Evolutionary conservation across 2,113 vertebrate genomes (phyloP).

Genomic region (rabbit (Oryctolagus cuniculus)): mOryCun1.1 NC_091445.1:9949501-9950000

Average conservation of each 20-base stretch:
- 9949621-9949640: not conserved
- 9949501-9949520: not conserved
- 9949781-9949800: not conserved
- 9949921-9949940: not conserved
- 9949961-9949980: not conserved
- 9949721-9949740: not conserved
- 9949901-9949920: conserved; percentile 28
- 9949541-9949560: not conserved
- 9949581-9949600: not conserved
- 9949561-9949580: not conserved
- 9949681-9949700: not conserved
- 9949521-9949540: not conserved
- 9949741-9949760: not conserved
- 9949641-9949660: conserved; percentile 2
- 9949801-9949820: conserved; percentile 40
- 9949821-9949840: conserved; percentile 77
- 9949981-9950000: not conserved
- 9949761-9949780: not conserved
- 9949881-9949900: not conserved
- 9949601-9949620: not conserved
- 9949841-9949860: conserved; percentile 57
- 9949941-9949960: conserved; percentile 11
- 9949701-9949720: not conserved
- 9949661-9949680: not conserved
- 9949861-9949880: conserved; percentile 23